phyloP scores from a whole-genome alignment of 2,888 invertebrate genomes.

The Hyposoter dolosus region DNA sequence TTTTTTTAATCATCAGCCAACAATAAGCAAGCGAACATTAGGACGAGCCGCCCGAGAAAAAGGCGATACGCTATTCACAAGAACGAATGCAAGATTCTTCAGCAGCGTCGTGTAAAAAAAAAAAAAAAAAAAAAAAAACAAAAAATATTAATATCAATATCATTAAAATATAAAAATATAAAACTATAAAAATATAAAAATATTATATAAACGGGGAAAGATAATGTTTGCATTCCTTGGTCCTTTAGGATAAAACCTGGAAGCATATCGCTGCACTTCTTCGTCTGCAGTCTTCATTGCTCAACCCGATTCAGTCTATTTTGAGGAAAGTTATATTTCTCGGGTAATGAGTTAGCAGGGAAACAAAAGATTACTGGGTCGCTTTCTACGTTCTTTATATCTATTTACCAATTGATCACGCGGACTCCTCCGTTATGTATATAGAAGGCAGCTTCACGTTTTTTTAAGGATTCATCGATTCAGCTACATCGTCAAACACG shows the following conservation, averaged over 20 bases:
- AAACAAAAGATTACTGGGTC: slow-evolving; percentile 11
- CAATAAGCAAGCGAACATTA: neutral
- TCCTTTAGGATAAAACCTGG: neutral
- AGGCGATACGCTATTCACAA: neutral
- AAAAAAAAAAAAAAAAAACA: too few species aligned
- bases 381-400: slow-evolving; percentile 59
- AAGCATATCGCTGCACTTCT: too few species aligned
- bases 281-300: neutral
- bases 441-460: slow-evolving; percentile 74
- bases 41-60: neutral
- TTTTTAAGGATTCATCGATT: slow-evolving; percentile 83
- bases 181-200: too few species aligned
- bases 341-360: neutral
- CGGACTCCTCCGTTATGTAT: slow-evolving; percentile 70
- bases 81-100: neutral
- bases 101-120: too few species aligned
- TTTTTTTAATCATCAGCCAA: neutral
- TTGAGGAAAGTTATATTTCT: neutral
- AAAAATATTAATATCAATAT: too few species aligned
- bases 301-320: neutral
- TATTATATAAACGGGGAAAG: too few species aligned
- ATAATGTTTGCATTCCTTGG: neutral
- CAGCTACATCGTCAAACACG: slow-evolving; percentile 81
- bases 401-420: slow-evolving; percentile 78
- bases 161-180: too few species aligned